phyloP scores from a whole-genome alignment of 1,140 invertebrate species.

The Platorchestia sp. region DNA sequence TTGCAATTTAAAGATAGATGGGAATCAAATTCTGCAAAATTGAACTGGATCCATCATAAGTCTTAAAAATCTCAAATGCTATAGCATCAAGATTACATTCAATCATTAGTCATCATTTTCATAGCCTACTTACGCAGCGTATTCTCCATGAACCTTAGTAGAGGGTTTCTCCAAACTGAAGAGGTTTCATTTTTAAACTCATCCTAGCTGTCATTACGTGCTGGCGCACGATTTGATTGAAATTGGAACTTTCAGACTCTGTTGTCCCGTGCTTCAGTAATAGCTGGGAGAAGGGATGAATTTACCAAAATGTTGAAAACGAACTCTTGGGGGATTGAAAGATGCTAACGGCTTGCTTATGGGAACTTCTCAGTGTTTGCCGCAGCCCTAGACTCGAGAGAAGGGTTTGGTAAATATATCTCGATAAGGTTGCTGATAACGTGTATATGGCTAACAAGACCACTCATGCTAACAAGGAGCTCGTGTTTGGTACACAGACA shows the following conservation, averaged over 20 bases:
- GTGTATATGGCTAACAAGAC: constrained; percentile 27
- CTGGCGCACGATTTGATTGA: not conserved
- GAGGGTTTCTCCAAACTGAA: not conserved
- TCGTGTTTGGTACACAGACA: constrained; percentile 12
- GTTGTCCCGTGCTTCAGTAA: not conserved
- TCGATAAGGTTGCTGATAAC: constrained; percentile 46
- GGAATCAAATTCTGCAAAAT: no score
- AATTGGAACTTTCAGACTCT: not conserved
- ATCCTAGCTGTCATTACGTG: not conserved
- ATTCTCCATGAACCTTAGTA: no score
- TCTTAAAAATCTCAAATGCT: no score
- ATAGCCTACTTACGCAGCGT: no score
- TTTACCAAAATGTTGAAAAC: not conserved
- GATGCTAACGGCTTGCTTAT: not conserved
- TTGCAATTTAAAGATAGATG: no score
- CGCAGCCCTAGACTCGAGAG: constrained; percentile 1
- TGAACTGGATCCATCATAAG: no score
- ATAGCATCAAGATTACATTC: no score
- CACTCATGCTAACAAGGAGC: constrained; percentile 50
- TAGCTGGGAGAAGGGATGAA: not conserved
- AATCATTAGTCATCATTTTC: no score
- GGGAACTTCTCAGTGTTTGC: not conserved
- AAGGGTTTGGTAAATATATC: constrained; percentile 29
- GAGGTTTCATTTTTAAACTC: not conserved
- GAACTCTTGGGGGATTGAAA: not conserved